phyloP scores from a whole-genome alignment of 2,888 invertebrate genomes.

The Platerodrilus igneus region DNA sequence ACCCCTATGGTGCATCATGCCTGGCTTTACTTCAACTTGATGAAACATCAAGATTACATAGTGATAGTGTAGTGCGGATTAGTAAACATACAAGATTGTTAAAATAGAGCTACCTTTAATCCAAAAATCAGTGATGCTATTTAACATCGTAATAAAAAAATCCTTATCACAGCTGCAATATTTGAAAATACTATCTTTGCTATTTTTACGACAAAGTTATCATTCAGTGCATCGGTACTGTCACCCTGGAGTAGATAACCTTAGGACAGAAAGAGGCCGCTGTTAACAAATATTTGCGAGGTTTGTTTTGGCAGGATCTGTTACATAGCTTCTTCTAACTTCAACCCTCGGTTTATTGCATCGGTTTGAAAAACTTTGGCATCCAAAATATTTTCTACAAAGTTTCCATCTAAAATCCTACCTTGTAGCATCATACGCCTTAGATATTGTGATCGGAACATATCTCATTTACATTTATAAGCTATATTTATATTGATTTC shows the following conservation, averaged over 20 bases:
- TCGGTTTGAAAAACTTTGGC: constrained; percentile 1
- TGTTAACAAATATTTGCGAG: too few relatives aligned
- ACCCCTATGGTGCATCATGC: constrained; percentile 16
- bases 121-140: too few relatives aligned
- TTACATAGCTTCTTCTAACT: too few relatives aligned
- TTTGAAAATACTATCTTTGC: constrained; percentile 16
- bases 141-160: too few relatives aligned
- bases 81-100: constrained; percentile 15
- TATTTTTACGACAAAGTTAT: too few relatives aligned
- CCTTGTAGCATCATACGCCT: constrained; percentile 17
- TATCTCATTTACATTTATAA: constrained; percentile 24
- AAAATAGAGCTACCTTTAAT: too few relatives aligned
- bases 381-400: constrained; percentile 8
- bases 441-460: constrained; percentile 24
- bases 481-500: too few relatives aligned
- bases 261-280: too few relatives aligned
- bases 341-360: constrained; percentile 7
- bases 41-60: constrained; percentile 11
- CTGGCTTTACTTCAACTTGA: constrained; percentile 15
- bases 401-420: constrained; percentile 5
- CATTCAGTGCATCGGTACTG: too few relatives aligned
- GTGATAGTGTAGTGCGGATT: constrained; percentile 15
- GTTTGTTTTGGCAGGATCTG: too few relatives aligned
- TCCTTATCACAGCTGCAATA: too few relatives aligned
- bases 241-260: too few relatives aligned